Evolutionary conservation across 2,888 invertebrate species (phyloP).

Genomic region (Acleris literana): DNA sequence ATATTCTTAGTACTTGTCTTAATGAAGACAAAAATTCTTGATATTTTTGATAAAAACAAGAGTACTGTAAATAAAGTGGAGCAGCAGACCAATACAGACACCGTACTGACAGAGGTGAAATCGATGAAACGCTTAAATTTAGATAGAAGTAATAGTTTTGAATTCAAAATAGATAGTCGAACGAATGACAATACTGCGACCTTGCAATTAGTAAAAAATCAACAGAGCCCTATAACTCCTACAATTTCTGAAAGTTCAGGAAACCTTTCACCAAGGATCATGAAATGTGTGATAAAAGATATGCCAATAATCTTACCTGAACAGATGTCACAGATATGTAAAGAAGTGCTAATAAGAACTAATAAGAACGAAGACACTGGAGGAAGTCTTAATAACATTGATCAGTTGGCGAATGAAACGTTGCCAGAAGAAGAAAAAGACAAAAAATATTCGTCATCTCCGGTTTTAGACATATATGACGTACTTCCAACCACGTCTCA

Average conservation of each 20-base stretch:
- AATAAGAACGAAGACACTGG: slow-evolving; percentile 7
- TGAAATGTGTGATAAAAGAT: slow-evolving; percentile 11
- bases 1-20: slow-evolving; percentile 15
- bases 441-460: slow-evolving; percentile 19
- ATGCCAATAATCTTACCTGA: slow-evolving; percentile 33
- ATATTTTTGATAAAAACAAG: neutral
- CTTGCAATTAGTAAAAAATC: slow-evolving; percentile 1
- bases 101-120: slow-evolving; percentile 1
- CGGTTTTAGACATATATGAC: slow-evolving; percentile 25
- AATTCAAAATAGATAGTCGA: slow-evolving; percentile 8
- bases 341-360: slow-evolving; percentile 28
- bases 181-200: slow-evolving; percentile 11
- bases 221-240: slow-evolving; percentile 1
- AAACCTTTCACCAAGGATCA: slow-evolving; percentile 19
- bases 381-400: slow-evolving; percentile 19
- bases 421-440: neutral
- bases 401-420: slow-evolving; percentile 15
- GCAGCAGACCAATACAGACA: neutral
- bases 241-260: slow-evolving; percentile 2
- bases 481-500: neutral
- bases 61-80: neutral
- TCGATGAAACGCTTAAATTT: slow-evolving; percentile 1
- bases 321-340: slow-evolving; percentile 34
- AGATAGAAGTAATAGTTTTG: slow-evolving; percentile 15
- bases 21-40: slow-evolving; percentile 8